Evolutionary conservation across 53 echinoderm and acorn worm species (phyloP), one percentile per base, ranked within the genome.

Genomic region (Echinarachnius parma): DNA sequence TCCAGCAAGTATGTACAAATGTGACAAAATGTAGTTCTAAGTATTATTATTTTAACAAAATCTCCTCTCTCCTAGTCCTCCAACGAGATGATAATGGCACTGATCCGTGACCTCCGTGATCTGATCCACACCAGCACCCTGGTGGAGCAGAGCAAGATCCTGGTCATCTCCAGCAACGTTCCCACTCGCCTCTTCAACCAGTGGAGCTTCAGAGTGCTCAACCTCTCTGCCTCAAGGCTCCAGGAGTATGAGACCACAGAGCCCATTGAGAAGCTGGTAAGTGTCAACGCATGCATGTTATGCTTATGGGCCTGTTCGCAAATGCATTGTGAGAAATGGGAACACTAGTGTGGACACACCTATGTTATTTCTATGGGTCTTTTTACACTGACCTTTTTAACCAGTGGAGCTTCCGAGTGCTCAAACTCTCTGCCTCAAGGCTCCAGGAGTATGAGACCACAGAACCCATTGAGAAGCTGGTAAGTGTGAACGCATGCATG

Each of bases 401-500:
- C 75, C 95, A 94, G 87, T 94, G 95, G 94, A 88, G 82, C 66
- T 94, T 89, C 56, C 57, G 90, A 26, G 90, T 94, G 29, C 87
- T 94, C 22, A 94, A 90, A 50, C 75, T 94, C 16, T 90, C 95
- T 4, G 95, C 90, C 20, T 93, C 94, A 31, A 74, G 95, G 31
- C 70, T 87, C 18, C 90, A 94, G 64, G 89, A 86, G 54, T 94
- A 94, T 28, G 95, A 94, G 46, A 94, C 95, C 13, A 84, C 44
- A 15, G 95, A 94, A 57, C 76, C 95, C n/a, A 87, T 94, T 8
- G 90, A 94, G 64, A 94, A 80, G 63, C 84, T 94, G 76, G 95
- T 94, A 34, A 90, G 78, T 28, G 15, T 1, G 0, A 0, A 39
- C 39, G n/a, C n/a, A n/a, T n/a, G n/a, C n/a, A n/a, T n/a, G n/a